These are phyloP conservation scores for Sparidentex hasta DNA, from an alignment of 2,797 vertebrate species.

Conservation along the genomic window DNA sequence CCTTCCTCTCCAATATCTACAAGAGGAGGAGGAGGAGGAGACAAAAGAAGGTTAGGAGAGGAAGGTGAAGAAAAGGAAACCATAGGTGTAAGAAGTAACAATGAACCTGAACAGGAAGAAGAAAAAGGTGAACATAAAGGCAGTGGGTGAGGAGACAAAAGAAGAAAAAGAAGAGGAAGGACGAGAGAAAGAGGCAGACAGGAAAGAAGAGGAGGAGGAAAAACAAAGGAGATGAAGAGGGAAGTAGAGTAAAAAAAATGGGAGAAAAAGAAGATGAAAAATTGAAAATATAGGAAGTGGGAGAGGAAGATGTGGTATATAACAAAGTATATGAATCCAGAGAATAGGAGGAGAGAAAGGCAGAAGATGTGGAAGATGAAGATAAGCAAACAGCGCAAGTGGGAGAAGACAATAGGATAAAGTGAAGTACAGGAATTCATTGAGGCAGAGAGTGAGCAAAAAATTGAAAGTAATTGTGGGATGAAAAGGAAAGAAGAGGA, in stretches of 20 bases:
- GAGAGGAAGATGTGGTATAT: too few species aligned
- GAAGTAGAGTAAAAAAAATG: neutral
- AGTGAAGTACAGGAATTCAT: neutral
- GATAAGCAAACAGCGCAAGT: neutral
- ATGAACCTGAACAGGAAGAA: neutral
- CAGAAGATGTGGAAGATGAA: too few species aligned
- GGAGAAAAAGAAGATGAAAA: too few species aligned
- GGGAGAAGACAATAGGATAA: neutral
- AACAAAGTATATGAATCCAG: too few species aligned
- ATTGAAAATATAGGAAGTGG: too few species aligned
- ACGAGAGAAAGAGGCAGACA: neutral
- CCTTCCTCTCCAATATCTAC: slow-evolving; percentile 87
- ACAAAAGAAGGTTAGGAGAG: too few species aligned
- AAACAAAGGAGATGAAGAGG: neutral
- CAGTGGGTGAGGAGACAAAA: neutral
- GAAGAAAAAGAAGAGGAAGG: neutral
- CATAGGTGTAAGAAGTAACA: neutral
- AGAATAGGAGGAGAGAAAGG: too few species aligned
- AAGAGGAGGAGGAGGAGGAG: slow-evolving; percentile 1
- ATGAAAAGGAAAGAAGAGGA: neutral
- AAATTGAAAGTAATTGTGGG: too few species aligned
- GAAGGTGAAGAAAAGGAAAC: neutral
- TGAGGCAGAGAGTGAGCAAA: neutral
- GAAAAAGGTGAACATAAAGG: too few species aligned
- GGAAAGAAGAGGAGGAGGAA: too few species aligned